Evolutionary conservation across 2,113 vertebrate species (phyloP).

Genomic region (Psophia crepitans): DNA sequence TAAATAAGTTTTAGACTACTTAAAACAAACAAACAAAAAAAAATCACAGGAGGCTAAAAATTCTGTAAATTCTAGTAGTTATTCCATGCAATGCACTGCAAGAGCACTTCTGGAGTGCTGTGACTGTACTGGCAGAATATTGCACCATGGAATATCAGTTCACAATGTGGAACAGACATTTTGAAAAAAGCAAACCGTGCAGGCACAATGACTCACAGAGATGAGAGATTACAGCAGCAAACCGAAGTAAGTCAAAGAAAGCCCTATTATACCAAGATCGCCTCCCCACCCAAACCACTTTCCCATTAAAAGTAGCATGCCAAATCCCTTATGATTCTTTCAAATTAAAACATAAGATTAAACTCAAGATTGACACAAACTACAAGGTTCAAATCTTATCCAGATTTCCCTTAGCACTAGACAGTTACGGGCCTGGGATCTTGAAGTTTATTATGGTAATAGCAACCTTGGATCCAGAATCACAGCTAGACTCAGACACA

Average conservation of each 20-base stretch:
- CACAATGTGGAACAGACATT: background rate
- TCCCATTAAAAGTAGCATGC: background rate
- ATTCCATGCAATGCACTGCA: background rate
- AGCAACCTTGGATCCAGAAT: background rate
- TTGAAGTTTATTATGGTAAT: background rate
- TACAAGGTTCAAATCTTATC: background rate
- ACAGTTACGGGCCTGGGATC: background rate
- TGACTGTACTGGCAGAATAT: background rate
- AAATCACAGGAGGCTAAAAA: background rate
- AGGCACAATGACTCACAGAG: background rate
- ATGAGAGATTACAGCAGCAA: background rate
- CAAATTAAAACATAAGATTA: background rate
- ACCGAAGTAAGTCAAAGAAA: background rate
- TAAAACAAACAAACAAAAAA: background rate
- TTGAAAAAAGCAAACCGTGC: background rate
- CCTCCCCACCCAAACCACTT: background rate
- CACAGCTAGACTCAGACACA: background rate
- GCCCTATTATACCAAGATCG: background rate
- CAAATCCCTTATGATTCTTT: background rate
- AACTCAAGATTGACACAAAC: background rate
- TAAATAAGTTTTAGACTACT: background rate
- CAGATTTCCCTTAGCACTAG: background rate
- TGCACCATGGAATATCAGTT: background rate
- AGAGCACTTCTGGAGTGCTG: background rate
- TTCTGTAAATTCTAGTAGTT: background rate